phyloP scores from a whole-genome alignment of 2,113 vertebrate genomes.

The Mungos mungo region DNA sequence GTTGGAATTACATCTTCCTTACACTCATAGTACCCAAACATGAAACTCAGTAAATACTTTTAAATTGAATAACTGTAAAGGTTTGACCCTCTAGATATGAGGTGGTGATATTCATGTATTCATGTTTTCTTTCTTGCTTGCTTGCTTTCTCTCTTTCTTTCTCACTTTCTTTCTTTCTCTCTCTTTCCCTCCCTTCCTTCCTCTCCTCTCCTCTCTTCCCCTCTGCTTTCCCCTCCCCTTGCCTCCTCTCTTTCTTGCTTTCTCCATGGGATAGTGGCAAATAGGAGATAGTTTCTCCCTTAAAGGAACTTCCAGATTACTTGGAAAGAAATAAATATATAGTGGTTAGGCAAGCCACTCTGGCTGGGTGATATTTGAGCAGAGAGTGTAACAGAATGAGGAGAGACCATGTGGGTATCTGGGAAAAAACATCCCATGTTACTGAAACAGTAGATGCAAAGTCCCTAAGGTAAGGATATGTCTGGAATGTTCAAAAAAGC shows the following conservation, averaged over 20 bases:
- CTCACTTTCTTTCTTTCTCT: too few species aligned
- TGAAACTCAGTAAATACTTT: neutral
- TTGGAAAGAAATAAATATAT: neutral
- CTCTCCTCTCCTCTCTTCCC: neutral
- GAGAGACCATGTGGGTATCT: neutral
- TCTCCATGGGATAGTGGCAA: neutral
- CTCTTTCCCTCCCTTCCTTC: neutral
- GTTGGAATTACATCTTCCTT: slow-evolving; percentile 23
- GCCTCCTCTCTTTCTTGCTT: neutral
- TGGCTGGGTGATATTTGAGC: neutral
- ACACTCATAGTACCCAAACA: neutral
- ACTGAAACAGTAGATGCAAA: neutral
- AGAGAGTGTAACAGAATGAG: neutral
- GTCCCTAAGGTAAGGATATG: neutral
- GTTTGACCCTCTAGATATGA: neutral
- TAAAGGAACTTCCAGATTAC: neutral
- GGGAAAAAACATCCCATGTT: neutral
- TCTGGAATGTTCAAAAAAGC: neutral
- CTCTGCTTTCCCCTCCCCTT: too few species aligned
- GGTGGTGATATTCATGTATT: neutral
- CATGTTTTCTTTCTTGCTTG: neutral
- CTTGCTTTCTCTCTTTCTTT: too few species aligned
- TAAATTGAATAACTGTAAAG: neutral
- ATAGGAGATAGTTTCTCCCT: neutral
- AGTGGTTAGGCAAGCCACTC: neutral